A percentile compares a stretch with the other conserved stretches of the same genome.
Conservation (phyloP, 2,113 vertebrate genomes). For the Pollachius pollachius region DNA sequence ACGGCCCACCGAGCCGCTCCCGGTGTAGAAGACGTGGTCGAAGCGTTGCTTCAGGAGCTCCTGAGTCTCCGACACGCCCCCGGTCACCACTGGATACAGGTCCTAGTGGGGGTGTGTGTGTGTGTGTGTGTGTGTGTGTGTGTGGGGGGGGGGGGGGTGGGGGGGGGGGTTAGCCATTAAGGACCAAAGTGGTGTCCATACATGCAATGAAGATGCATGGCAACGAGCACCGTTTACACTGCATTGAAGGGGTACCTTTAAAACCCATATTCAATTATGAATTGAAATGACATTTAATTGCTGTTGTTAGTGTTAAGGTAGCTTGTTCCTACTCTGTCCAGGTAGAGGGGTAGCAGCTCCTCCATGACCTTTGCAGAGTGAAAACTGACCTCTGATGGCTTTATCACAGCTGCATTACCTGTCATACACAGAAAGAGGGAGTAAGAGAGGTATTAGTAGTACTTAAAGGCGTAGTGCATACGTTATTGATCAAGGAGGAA, state of each 20-base stretch:
- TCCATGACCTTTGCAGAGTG: conserved; percentile 82
- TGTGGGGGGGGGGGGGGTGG: too few species aligned
- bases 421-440: background rate
- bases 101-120: conserved; percentile 73
- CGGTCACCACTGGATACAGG: conserved; percentile 81
- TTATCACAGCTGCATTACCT: conserved; percentile 92
- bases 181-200: too few species aligned
- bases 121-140: too few species aligned
- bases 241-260: too few species aligned
- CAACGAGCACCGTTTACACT: too few species aligned
- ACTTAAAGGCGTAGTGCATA: too few species aligned
- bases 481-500: too few species aligned
- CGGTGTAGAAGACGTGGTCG: conserved; percentile 92
- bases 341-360: conserved; percentile 82
- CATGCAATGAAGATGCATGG: too few species aligned
- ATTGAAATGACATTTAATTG: background rate
- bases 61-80: conserved; percentile 83
- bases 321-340: conserved; percentile 82
- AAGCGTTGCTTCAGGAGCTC: conserved; percentile 84
- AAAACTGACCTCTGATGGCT: conserved; percentile 86
- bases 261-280: background rate
- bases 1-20: conserved; percentile 78
- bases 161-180: too few species aligned
- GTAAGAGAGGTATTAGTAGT: background rate
- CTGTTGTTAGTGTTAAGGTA: background rate